Evolutionary conservation across 2,113 vertebrate genomes (phyloP), one percentile per base, ranked within the genome.

Genomic region (Opisthocomus hoazin): DNA sequence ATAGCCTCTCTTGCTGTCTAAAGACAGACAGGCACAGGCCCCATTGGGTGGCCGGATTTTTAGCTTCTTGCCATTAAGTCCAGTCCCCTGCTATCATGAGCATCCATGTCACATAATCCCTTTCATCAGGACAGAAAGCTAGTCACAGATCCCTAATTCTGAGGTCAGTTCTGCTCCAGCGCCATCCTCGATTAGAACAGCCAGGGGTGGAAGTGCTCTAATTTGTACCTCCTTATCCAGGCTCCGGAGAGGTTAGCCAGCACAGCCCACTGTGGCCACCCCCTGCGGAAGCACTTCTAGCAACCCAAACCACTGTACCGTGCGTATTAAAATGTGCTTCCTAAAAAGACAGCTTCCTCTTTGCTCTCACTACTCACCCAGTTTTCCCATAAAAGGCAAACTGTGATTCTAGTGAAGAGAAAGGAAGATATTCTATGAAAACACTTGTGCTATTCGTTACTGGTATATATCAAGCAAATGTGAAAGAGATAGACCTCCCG

Each of bases 81-180:
- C 63, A 56, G 61, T 64, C 36, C 63, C 75, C 92, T 57, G 63
- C 85, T 88, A 95, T 88, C 92, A 92, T 20, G 74, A 94, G 87
- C 82, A 95, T 93, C 92, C 61, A 75, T 95, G 92, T 94, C 85
- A 92, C 82, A 68, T 93, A 94, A 96, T 95, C 90, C 90, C 92
- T 93, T 95, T 94, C 88, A 91, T 92, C 68, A 79, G 70, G 77
- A 88, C 58, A 71, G 87, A 91, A 89, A 93, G 36, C 66, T 37
- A 43, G 89, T 91, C 70, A 90, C 63, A 71, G 70, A 53, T 91
- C 74, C 63, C 65, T 78, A 64, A 73, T 94, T 96, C 93, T 53
- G 61, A 89, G 93, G 89, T 91, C 94, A 80, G 84, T 95, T 96
- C 93, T 96, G 94, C 90, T 93, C 69, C 84, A 90, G 84, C 6